Percentiles rank a stretch among this genome's conserved stretches.
These are phyloP conservation scores for Pristionchus pacificus DNA, from an alignment of 1,140 invertebrate species.

Conservation along the genomic window DNA sequence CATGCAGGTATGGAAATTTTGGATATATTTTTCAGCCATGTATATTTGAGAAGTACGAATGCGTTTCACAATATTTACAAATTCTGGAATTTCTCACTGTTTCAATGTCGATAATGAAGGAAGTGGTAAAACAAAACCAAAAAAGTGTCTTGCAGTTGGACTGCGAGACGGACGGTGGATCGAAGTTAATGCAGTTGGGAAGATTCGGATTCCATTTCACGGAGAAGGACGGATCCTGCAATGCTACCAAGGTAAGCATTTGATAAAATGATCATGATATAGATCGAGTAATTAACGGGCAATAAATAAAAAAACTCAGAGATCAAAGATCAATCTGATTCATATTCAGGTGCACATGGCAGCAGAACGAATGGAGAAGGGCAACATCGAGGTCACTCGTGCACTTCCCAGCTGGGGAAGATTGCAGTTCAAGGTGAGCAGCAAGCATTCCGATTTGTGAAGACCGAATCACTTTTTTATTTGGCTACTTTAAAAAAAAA, in stretches of 20 bases:
- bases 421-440: slow-evolving; percentile 45
- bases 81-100: too few relatives aligned
- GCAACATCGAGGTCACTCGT: slow-evolving; percentile 31
- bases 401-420: slow-evolving; percentile 49
- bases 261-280: not conserved
- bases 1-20: slow-evolving; percentile 38
- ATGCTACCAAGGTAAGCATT: slow-evolving; percentile 25
- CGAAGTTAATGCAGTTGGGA: slow-evolving; percentile 55
- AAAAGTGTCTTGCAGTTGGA: slow-evolving; percentile 29
- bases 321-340: not conserved
- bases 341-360: slow-evolving; percentile 34
- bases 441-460: too few relatives aligned
- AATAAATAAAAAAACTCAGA: not conserved
- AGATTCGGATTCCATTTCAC: slow-evolving; percentile 54
- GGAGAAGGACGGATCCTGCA: slow-evolving; percentile 51
- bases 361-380: slow-evolving; percentile 37
- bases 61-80: too few relatives aligned
- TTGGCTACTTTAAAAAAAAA: too few relatives aligned
- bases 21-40: too few relatives aligned
- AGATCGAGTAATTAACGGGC: too few relatives aligned
- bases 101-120: too few relatives aligned
- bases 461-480: too few relatives aligned
- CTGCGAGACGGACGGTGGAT: slow-evolving; percentile 55
- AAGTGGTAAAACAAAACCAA: not conserved
- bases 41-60: too few relatives aligned